Evolutionary conservation across 2,113 vertebrate genomes (phyloP), one percentile per base, ranked within the genome.

Genomic region (Oxygymnocypris stewartii): DNA sequence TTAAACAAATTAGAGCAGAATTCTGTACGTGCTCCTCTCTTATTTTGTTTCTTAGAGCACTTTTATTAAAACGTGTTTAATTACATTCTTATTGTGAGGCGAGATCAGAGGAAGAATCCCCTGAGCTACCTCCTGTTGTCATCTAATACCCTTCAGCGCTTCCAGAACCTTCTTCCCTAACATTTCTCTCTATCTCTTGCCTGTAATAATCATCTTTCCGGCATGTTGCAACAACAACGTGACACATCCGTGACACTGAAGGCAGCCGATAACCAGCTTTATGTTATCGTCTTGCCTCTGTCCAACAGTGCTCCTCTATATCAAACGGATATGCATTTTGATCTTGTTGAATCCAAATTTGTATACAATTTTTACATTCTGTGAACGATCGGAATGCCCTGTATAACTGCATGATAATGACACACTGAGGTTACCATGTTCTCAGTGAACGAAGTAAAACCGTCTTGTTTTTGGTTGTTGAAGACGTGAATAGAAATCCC

Each of bases 31-130:
- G 67, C 37, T 37, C 18, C 42, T 49, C 20, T 74, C 31, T 79
- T 25, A 57, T 59, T 71, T 40, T 69, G 44, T 37, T 80, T 71
- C 78, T 81, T 10, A 20, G 16, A 83, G 63, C 49, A 75, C 49
- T 81, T 80, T 73, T 84, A 25, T 49, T 11, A 86, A 86, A 90
- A 90, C 93, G 81, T 89, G 90, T 91, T 94, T 95, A 93, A 94
- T 93, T 94, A 89, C 87, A 83, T 65, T 89, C 87, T 40, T 37
- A 89, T 89, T 91, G 86, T 87, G 89, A 89, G 90, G 88, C 79
- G 87, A 91, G 90, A 92, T 93, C 90, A 92, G 90, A 91, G 35
- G 44, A 54, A 31, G 74, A 89, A 77, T 89, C 87, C 86, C 82
- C 79, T 85, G 89, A 90, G 90, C 88, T 79, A 82, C 89, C 88